A percentile compares a stretch with the other conserved stretches of the same genome.
phyloP scores from a whole-genome alignment of 2,113 vertebrate genomes.

The Pongo abelii region DNA sequence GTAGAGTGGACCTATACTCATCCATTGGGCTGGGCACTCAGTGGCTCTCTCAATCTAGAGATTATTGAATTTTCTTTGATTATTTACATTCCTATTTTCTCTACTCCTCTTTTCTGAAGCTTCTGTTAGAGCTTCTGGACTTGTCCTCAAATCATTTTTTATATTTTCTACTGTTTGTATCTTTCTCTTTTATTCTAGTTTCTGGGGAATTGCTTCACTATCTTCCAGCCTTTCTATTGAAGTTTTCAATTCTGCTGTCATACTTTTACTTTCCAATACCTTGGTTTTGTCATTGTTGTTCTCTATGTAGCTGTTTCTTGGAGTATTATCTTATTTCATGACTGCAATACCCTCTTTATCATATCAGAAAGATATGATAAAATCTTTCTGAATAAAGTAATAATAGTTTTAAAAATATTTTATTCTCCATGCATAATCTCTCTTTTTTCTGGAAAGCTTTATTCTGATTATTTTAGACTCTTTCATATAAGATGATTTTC shows the following conservation, averaged over 20 bases:
- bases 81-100: background rate
- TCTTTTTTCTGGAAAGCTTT: background rate
- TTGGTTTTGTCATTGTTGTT: background rate
- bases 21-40: background rate
- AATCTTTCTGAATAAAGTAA: background rate
- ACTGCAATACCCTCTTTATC: background rate
- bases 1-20: too few relatives aligned
- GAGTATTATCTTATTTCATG: background rate
- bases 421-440: background rate
- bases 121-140: background rate
- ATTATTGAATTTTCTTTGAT: background rate
- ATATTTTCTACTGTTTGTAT: background rate
- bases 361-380: too few relatives aligned
- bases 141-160: background rate
- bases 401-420: background rate
- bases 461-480: background rate
- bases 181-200: background rate
- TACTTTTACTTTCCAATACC: background rate
- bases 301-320: background rate
- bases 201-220: background rate
- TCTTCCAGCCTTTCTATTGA: background rate
- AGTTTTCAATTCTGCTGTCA: background rate
- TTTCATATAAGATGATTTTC: background rate
- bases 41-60: background rate
- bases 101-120: background rate